Evolutionary conservation across 2,888 invertebrate species (phyloP), one percentile per base, ranked within the genome.

Genomic region (Agrilus cyanescens): DNA sequence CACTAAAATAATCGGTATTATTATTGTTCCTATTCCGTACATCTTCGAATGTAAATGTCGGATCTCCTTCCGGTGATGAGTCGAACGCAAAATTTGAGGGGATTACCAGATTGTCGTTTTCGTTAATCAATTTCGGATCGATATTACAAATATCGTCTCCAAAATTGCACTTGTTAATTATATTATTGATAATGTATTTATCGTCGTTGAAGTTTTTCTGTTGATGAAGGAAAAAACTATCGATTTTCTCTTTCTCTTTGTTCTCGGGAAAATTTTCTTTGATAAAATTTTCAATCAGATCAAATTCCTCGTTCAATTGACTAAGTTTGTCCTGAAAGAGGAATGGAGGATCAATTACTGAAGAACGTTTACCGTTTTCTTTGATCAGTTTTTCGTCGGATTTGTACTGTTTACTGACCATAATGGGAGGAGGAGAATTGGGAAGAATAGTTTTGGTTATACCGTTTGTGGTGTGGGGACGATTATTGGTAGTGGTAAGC

Each of bases 21-120:
- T 53, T 50, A 38, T 51, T 51, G 7, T 25, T 32, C 34, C 31
- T 48, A 49, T 40, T 55, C 32, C 4, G 54, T 56, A 13, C 25
- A 10, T 25, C 16, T 15, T 36, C 31, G 3, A 37, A 10, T 25
- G 25, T 25, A 25, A 25, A 25, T 25, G 10, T 25, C 10, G 25
- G 25, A 25, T 25, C 25, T 10, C 25, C 25, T 25, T 25, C 25
- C 10, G 25, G 25, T 3, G 25, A 25, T 10, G 25, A 25, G 40
- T 59, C 57, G 10, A 49, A 41, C 43, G 52, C 47, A 20, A 59
- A 47, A 50, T 59, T 51, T 32, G 63, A 63, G 12, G 65, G 65
- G 38, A 81, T 75, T 13, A 78, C 74, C 38, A 82, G 67, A 66
- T 81, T 80, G 61, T 82, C 81, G 60, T 76, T 78, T 65, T 78